phyloP scores from a whole-genome alignment of 2,888 invertebrate species.

The Acleris cristana region DNA sequence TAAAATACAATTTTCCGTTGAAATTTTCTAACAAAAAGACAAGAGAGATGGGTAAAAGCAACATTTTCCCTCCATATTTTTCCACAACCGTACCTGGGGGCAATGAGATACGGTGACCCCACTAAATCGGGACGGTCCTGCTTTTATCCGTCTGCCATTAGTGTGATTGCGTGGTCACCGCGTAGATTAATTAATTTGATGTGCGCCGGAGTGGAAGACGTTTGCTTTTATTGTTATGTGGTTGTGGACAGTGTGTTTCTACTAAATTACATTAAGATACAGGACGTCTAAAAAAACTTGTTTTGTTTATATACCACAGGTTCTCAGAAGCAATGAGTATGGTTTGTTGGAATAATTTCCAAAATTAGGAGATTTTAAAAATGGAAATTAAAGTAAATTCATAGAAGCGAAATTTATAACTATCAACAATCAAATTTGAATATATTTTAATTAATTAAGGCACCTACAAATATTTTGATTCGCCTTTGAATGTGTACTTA shows the following conservation, averaged over 20 bases:
- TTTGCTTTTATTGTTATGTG: constrained; percentile 50
- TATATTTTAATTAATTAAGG: no score
- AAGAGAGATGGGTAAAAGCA: background rate
- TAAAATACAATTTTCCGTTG: no score
- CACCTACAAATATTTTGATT: no score
- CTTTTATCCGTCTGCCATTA: constrained; percentile 51
- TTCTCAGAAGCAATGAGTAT: no score
- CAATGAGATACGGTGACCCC: constrained; percentile 77
- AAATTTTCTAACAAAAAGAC: background rate
- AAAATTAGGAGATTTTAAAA: no score
- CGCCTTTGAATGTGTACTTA: no score
- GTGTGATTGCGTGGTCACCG: constrained; percentile 62
- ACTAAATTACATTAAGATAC: background rate
- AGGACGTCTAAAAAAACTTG: background rate
- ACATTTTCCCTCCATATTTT: constrained; percentile 2
- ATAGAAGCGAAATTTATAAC: no score
- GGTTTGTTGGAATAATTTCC: no score
- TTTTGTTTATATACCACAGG: no score
- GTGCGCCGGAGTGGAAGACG: constrained; percentile 55
- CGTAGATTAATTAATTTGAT: constrained; percentile 60
- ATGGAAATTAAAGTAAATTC: no score
- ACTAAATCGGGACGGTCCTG: constrained; percentile 53
- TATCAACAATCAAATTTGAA: no score
- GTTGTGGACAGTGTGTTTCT: background rate
- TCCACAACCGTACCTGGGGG: constrained; percentile 40